phyloP scores from a whole-genome alignment of 2,113 vertebrate species.

The Gymnobelideus leadbeateri region DNA sequence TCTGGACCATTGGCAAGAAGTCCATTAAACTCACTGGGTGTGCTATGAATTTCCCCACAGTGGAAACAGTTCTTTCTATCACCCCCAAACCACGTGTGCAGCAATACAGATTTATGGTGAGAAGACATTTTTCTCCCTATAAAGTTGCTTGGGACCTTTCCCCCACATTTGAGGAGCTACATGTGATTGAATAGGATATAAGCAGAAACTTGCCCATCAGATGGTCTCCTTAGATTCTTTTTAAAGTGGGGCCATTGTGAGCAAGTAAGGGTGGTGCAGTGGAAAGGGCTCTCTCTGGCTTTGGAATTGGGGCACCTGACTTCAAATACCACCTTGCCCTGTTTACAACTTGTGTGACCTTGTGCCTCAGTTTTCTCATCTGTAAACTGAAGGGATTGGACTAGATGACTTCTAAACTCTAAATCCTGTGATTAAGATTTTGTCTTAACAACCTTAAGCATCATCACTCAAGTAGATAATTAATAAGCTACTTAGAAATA shows the following conservation, averaged over 20 bases:
- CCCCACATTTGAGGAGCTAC: not conserved
- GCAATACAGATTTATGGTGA: not conserved
- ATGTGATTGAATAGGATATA: not conserved
- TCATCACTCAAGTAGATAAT: not conserved
- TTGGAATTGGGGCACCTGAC: not conserved
- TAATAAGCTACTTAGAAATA: not conserved
- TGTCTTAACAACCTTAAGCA: not conserved
- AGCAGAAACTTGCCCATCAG: rapidly evolving
- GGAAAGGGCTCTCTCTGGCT: not conserved
- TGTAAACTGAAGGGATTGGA: not conserved
- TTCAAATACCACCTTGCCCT: not conserved
- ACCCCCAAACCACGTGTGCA: not conserved
- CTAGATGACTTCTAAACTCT: not conserved
- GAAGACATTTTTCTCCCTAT: not conserved
- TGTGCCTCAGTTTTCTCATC: not conserved
- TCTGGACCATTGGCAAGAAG: not conserved
- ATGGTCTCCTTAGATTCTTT: not conserved
- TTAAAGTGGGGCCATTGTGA: not conserved
- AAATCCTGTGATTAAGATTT: not conserved
- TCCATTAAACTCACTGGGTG: not conserved
- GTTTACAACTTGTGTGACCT: not conserved
- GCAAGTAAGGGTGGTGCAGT: not conserved
- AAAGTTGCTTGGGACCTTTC: not conserved
- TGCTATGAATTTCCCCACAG: not conserved
- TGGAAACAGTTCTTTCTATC: not conserved